Evolutionary conservation across 2,797 vertebrate genomes (phyloP).

Genomic region (Acipenser transmontanus): DNA sequence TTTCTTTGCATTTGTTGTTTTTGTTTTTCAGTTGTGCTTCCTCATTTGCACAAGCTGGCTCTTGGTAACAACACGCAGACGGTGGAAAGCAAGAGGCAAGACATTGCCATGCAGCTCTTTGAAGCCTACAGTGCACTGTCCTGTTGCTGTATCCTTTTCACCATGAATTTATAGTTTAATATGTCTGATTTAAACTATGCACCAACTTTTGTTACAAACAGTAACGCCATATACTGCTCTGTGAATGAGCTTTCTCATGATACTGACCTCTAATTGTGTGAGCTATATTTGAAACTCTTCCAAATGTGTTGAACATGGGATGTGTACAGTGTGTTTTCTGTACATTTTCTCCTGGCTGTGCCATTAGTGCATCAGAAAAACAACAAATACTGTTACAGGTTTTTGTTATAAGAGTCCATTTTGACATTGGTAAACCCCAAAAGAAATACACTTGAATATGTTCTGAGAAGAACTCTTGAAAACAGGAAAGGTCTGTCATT

Average conservation of each 20-base stretch:
- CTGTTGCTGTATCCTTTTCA: slow-evolving; percentile 95
- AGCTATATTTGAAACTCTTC: too few relatives aligned
- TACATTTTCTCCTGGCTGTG: too few relatives aligned
- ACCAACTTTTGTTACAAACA: too few relatives aligned
- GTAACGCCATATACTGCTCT: too few relatives aligned
- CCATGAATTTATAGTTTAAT: too few relatives aligned
- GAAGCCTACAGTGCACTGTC: slow-evolving; percentile 97
- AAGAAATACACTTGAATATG: slow-evolving; percentile 9
- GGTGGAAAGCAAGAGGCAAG: slow-evolving; percentile 84
- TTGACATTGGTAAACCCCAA: too few relatives aligned
- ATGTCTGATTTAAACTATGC: too few relatives aligned
- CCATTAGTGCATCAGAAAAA: not conserved
- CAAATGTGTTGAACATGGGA: too few relatives aligned
- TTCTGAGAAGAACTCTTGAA: slow-evolving; percentile 24
- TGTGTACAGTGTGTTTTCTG: too few relatives aligned
- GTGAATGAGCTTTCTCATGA: too few relatives aligned
- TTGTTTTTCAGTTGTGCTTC: slow-evolving; percentile 81
- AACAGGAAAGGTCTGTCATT: slow-evolving; percentile 18
- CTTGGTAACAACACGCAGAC: slow-evolving; percentile 89
- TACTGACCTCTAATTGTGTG: too few relatives aligned
- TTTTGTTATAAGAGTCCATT: not conserved
- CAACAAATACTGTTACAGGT: not conserved
- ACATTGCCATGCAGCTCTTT: slow-evolving; percentile 91
- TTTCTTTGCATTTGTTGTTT: slow-evolving; percentile 15
- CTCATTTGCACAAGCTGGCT: slow-evolving; percentile 92